Percentiles rank a stretch among this genome's conserved stretches.
Conservation (phyloP, 1,140 invertebrate species). For the Telenomus remus region DNA sequence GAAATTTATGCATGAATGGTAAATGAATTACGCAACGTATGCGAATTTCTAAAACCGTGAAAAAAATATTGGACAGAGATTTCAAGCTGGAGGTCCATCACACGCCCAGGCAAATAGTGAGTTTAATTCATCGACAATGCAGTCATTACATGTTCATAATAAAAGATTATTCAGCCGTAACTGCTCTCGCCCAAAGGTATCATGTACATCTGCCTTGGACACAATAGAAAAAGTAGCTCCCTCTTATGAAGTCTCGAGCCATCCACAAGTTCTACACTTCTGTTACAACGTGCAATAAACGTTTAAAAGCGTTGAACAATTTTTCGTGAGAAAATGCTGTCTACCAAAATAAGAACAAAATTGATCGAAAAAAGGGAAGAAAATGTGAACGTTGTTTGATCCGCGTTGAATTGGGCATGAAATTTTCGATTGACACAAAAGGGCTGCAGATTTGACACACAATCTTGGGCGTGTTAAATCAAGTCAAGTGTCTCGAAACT, state of each 20-base stretch:
- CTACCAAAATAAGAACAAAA: background rate
- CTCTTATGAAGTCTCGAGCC: background rate
- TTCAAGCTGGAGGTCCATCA: conserved; percentile 2
- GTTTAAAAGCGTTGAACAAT: background rate
- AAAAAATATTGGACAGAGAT: too few species aligned
- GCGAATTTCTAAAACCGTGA: too few species aligned
- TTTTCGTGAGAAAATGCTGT: background rate
- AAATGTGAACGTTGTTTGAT: background rate
- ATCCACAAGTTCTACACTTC: too few species aligned
- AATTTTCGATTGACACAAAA: background rate
- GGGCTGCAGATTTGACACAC: background rate
- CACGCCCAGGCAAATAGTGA: conserved; percentile 51
- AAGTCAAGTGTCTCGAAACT: conserved; percentile 26
- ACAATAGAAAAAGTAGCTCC: conserved; percentile 56
- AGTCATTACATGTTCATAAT: conserved; percentile 67
- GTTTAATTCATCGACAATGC: conserved; percentile 65
- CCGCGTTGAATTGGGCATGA: too few species aligned
- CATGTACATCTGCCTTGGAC: conserved; percentile 62
- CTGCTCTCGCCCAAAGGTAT: conserved; percentile 58
- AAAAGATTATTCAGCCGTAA: conserved; percentile 64
- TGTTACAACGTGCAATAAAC: background rate
- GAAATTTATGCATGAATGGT: too few species aligned
- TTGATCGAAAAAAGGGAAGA: background rate
- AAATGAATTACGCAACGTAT: too few species aligned
- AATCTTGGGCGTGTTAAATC: conserved; percentile 27